Base-by-base conservation (phyloP, 2,888 invertebrate genomes). In the Smittia aterrima region DNA sequence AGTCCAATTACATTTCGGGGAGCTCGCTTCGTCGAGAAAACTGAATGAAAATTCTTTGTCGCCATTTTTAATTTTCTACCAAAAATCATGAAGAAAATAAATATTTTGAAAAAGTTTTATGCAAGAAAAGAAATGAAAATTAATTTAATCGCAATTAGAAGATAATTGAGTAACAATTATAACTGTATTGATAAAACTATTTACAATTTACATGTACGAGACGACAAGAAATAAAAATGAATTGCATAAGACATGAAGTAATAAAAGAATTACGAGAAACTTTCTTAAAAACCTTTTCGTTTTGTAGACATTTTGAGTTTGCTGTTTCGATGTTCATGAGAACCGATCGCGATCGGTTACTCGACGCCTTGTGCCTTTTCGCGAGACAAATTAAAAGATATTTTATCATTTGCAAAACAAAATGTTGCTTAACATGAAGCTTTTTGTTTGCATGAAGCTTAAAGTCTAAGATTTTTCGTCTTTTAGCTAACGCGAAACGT, bases 41-140 rank as follows among this genome's bases (percentile, higher is more conserved):
- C 78, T 80, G 83, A 81, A 16, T 81, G 83, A 27, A 53, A 32
- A 41, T 58, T 72, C 38, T 72, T 20, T 72, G 62, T 58, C 38
- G 54, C 58, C 58, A 83, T 82, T 85, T 85, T 85, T 85, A 84
- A 84, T 85, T 84, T 85, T 85, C 84, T 85, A 82, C 84, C 84
- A 80, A 80, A 79, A 79, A 80, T 82, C 82, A 81, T 80, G 80
- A 84, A 85, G 84, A 84, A 85, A 84, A 84, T 84, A 81, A 80
- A 79, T 81, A 79, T 79, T 80, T 80, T 81, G 83, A 81, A 83
- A 80, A 82, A 81, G 16, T 64, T 82, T 81, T 83, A 81, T 83
- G 82, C 84, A 81, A 83, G 83, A 83, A 81, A 81, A 82, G 82
- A 81, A 83, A 83, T 83, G 84, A 84, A 83, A 82, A 83, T 82